These are phyloP conservation scores for Trinorchestia longiramus DNA, from an alignment of 1,140 invertebrate genomes.

Conservation along the genomic window DNA sequence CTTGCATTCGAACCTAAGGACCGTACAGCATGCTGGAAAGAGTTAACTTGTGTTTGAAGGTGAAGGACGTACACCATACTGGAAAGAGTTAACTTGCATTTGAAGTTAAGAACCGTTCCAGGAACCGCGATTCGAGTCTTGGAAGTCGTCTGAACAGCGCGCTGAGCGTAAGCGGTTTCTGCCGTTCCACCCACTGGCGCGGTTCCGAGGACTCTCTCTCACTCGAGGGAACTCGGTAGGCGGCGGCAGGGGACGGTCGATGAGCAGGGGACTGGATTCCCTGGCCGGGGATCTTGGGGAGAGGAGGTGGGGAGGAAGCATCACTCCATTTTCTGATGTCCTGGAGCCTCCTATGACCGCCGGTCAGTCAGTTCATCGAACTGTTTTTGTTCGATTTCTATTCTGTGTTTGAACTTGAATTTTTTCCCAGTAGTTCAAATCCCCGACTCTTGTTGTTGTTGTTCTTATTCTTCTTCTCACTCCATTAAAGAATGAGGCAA, in stretches of 20 bases:
- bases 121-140: neutral
- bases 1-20: too few relatives aligned
- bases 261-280: conserved; percentile 10
- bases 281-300: conserved; percentile 6
- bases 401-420: neutral
- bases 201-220: conserved; percentile 62
- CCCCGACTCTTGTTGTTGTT: too few relatives aligned
- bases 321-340: conserved; percentile 35
- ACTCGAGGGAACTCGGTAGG: conserved; percentile 41
- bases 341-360: neutral
- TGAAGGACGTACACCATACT: neutral
- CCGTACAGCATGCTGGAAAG: too few relatives aligned
- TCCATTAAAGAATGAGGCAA: neutral
- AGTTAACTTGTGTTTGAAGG: too few relatives aligned
- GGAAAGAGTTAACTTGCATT: neutral
- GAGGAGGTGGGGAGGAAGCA: conserved; percentile 19
- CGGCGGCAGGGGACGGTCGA: conserved; percentile 70
- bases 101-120: neutral
- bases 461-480: too few relatives aligned
- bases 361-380: neutral
- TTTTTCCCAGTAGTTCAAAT: neutral
- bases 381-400: neutral
- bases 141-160: neutral
- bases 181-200: conserved; percentile 63
- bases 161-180: conserved; percentile 62